These are phyloP conservation scores for Caenorhabditis inopinata DNA, from an alignment of 1,140 invertebrate genomes.

Conservation along the genomic window DNA sequence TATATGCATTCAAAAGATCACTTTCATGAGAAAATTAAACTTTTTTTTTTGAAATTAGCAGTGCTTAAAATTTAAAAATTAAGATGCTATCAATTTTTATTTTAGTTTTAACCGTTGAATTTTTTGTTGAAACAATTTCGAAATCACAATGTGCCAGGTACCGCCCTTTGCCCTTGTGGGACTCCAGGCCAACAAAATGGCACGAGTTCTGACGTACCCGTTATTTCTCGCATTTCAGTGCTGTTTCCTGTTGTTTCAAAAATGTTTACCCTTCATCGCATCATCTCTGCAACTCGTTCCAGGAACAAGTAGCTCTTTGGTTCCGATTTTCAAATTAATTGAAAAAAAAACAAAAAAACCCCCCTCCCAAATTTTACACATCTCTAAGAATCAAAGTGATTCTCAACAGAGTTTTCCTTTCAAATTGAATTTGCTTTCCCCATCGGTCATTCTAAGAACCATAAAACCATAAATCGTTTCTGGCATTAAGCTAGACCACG, in stretches of 20 bases:
- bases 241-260: background rate
- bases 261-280: constrained; percentile 16
- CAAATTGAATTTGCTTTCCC: constrained; percentile 2
- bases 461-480: background rate
- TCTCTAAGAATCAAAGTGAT: background rate
- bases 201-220: constrained; percentile 2
- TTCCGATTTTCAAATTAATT: background rate
- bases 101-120: too few species aligned
- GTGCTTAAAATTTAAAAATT: too few species aligned
- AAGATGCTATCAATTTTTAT: too few species aligned
- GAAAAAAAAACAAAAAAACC: too few species aligned
- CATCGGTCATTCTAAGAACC: background rate
- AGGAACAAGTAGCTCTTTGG: background rate
- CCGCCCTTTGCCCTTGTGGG: background rate
- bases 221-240: constrained; percentile 16
- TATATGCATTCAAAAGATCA: too few species aligned
- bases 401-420: background rate
- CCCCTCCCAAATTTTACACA: too few species aligned
- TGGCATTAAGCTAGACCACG: background rate
- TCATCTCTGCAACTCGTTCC: background rate
- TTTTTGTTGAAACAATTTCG: background rate
- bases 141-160: background rate
- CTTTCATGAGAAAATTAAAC: too few species aligned
- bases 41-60: too few species aligned
- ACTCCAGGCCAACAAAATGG: background rate